Base-by-base conservation (phyloP, 2,888 invertebrate species). In the Aricia artaxerxes region DNA sequence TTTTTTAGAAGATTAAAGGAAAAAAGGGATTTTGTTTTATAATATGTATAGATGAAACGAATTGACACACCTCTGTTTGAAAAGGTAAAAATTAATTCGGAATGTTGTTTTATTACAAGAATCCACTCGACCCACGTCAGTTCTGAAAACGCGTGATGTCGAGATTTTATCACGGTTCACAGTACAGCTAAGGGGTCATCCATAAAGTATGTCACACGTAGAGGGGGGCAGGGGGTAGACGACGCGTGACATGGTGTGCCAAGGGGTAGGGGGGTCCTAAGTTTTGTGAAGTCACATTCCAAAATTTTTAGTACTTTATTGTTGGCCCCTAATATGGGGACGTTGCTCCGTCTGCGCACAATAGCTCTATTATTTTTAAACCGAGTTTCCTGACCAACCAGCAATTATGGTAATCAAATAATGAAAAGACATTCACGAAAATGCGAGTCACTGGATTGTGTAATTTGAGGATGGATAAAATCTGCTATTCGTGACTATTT, bases 81-180 rank as follows among this genome's bases (percentile, higher is more conserved):
- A 69, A 69, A 5, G 16, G 16, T 38, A 76, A 57, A 69, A 76
- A 76, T 57, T 31, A 76, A 76, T 57, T 76, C 3, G 53, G 75
- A 75, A 75, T 53, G 76, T 76, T 76, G 76, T 76, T 49, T 75
- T 31, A 57, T 57, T 76, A 35, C 76, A 76, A 76, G 53, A 76
- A 53, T 53, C 6, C 35, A 31, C 7, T 57, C 13, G 76, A 57
- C 76, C 76, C 35, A 57, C 76, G 76, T 76, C 76, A 76, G 24
- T 76, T 76, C 76, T 76, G 76, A 76, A 76, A 76, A 76, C 16
- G 76, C 76, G 76, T 76, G 57, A 76, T 76, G 76, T 76, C 31
- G 16, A 53, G 76, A 76, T 76, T 7, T 57, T 57, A 76, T 76
- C 76, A 76, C 57, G n/a, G 16, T 53, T 53, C 57, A 31, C 24